Evolutionary conservation across 2,797 vertebrate species (phyloP), one percentile per base, ranked within the genome.

Genomic region (Micropoecilia bifurca): DNA sequence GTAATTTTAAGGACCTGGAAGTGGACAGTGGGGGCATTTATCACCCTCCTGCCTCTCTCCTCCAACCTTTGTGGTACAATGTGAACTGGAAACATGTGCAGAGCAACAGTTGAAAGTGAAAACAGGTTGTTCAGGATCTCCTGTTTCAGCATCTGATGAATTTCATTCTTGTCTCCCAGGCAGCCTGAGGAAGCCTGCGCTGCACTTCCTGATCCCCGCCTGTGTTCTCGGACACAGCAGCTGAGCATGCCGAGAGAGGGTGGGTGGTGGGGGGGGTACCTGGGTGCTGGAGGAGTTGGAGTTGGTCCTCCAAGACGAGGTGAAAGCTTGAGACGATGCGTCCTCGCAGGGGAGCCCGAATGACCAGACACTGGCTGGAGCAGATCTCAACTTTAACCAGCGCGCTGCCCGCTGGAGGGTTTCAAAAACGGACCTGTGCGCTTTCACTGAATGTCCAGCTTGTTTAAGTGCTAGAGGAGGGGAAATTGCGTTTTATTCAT

Each of bases 121-220:
- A 96, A 96, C 95, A 91, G 94, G 95, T 95, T 94, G 89, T 88
- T 92, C 94, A 77, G 90, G 92, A 94, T 93, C 89, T 78, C 81
- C 75, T 76, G 79, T 87, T 86, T 80, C 75, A 85, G 85, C 84
- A 87, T 87, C 81, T 87, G 74, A 68, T 75, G 45, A 46, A 5
- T 33, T 80, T 88, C 63, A 84, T 16, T 33, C 82, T 0, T 84
- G 69, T 84, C 80, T 83, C 82, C 75, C 80, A 77, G 80, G 73
- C 47, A 57, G 77, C 57, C 77, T 1, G 71, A 79, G 55, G 83
- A 30, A n/a, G 59, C 43, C 83, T 82, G 77, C 78, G 78, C 81
- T 87, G 85, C 76, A 92, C 90, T 94, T 93, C 93, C 92, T 88
- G 82, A 85, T 90, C 74, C 46, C 68, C 46, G 79, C 28, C 50